phyloP scores from a whole-genome alignment of 2,797 vertebrate species.

The Sebastes nivosus region DNA sequence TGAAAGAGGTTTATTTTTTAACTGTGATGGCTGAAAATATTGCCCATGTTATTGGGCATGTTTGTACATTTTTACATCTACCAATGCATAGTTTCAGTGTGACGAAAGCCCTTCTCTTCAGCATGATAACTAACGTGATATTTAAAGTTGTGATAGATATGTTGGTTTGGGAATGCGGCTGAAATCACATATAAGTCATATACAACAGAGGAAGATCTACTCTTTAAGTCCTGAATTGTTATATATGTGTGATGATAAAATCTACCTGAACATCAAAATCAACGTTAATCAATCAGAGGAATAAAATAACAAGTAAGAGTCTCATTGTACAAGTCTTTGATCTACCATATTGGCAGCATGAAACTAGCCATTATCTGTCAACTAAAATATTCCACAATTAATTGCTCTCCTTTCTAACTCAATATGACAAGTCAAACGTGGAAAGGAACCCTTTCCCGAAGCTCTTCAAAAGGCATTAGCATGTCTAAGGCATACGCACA shows the following conservation, averaged over 20 bases:
- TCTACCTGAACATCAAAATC: not conserved
- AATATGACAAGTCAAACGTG: not conserved
- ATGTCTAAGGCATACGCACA: not conserved
- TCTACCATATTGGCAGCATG: not conserved
- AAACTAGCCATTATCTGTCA: not conserved
- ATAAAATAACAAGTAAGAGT: not conserved
- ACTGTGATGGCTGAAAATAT: not conserved
- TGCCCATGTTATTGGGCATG: not conserved
- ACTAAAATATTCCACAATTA: not conserved
- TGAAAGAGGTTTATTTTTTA: not conserved
- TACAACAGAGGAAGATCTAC: not conserved
- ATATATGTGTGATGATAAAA: not conserved
- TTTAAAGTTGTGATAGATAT: not conserved
- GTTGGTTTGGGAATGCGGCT: not conserved
- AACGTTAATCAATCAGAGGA: not conserved
- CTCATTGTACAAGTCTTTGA: not conserved
- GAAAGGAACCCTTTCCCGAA: not conserved
- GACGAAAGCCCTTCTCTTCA: not conserved
- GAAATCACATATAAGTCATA: not conserved
- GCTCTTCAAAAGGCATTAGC: constrained; percentile 16
- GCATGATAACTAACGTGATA: not conserved
- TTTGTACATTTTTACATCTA: not conserved
- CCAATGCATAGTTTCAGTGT: not conserved
- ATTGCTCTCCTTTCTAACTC: not conserved
- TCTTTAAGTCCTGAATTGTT: not conserved